Percentiles rank a stretch among this genome's conserved stretches.
These are phyloP conservation scores for Caranx melampygus DNA, from an alignment of 2,113 vertebrate species.

Conservation along the genomic window DNA sequence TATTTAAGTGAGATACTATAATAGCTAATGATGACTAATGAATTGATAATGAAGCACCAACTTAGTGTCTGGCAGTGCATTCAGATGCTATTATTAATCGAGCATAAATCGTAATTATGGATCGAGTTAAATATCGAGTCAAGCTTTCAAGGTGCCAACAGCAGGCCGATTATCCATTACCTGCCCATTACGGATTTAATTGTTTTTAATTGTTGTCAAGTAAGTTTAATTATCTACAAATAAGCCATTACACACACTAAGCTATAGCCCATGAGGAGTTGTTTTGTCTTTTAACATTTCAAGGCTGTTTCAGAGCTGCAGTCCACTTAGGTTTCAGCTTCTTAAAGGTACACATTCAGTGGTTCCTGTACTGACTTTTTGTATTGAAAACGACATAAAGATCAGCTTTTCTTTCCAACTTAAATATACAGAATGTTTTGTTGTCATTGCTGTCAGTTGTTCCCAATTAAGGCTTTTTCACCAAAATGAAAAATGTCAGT, in stretches of 20 bases:
- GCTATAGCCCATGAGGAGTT: conserved; percentile 19
- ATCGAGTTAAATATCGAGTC: conserved; percentile 69
- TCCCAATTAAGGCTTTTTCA: background rate
- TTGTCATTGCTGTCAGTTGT: background rate
- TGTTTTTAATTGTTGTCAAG: conserved; percentile 70
- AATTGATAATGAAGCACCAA: conserved; percentile 70
- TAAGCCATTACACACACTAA: conserved; percentile 55
- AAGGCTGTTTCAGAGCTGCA: conserved; percentile 1
- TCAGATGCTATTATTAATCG: conserved; percentile 77
- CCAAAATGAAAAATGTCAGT: no score
- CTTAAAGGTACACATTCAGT: background rate
- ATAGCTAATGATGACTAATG: conserved; percentile 68
- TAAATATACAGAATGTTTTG: no score
- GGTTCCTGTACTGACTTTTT: background rate
- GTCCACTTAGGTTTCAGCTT: background rate
- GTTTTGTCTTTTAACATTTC: background rate
- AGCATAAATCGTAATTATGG: conserved; percentile 74
- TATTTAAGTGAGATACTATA: conserved; percentile 53
- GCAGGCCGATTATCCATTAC: conserved; percentile 73
- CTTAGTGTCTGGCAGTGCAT: conserved; percentile 36
- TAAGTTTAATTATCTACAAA: conserved; percentile 69
- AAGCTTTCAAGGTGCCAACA: conserved; percentile 64
- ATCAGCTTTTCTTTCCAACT: background rate
- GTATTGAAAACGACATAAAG: background rate
- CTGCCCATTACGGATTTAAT: conserved; percentile 71